Conservation (phyloP, 1,140 invertebrate genomes). For the Zaprionus ghesquierei region DNA sequence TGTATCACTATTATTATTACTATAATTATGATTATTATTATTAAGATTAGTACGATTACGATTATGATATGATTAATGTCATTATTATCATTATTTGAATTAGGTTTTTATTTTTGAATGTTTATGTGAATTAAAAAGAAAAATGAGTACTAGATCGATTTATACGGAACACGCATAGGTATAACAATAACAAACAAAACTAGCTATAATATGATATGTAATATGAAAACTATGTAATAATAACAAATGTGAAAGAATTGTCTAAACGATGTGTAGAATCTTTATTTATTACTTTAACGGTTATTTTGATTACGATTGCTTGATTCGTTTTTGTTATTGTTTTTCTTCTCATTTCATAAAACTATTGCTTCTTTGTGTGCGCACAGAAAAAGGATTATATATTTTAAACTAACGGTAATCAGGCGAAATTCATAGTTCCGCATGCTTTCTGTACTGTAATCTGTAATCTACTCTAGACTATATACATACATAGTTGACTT, state of each 20-base stretch:
- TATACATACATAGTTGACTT: not conserved
- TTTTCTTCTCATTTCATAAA: not conserved
- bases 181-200: slow-evolving; percentile 7
- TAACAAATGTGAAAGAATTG: slow-evolving; percentile 52
- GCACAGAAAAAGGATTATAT: slow-evolving; percentile 22
- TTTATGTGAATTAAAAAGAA: slow-evolving; percentile 2
- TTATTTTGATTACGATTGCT: not conserved
- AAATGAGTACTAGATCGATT: slow-evolving; percentile 32
- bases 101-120: slow-evolving; percentile 18
- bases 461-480: not conserved
- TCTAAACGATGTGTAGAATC: slow-evolving; percentile 39
- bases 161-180: slow-evolving; percentile 15
- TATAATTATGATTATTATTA: slow-evolving; percentile 4
- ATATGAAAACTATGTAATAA: slow-evolving; percentile 41
- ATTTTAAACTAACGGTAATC: slow-evolving; percentile 27
- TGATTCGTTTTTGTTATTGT: not conserved
- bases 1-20: slow-evolving; percentile 20
- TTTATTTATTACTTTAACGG: slow-evolving; percentile 30
- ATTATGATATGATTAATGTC: not conserved
- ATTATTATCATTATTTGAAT: slow-evolving; percentile 6
- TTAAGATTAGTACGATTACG: not conserved
- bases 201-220: slow-evolving; percentile 39
- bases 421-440: slow-evolving; percentile 2
- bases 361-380: not conserved
- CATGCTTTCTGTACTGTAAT: slow-evolving; percentile 6